Percentiles rank a stretch among this genome's conserved stretches.
phyloP scores from a whole-genome alignment of 2,888 invertebrate species.

The Scelioninae gen. 1 region DNA sequence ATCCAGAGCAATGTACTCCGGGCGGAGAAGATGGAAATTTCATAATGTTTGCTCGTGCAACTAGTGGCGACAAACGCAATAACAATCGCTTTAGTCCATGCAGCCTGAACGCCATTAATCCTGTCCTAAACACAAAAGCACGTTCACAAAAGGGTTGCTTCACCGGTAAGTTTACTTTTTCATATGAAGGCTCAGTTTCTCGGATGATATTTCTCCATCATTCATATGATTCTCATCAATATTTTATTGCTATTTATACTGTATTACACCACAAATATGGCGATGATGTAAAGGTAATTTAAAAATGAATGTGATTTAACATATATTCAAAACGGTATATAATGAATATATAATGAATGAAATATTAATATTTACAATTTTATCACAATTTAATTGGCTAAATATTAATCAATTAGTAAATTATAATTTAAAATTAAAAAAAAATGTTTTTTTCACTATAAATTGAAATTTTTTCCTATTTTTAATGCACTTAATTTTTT shows the following conservation, averaged over 20 bases:
- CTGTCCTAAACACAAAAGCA: constrained; percentile 96
- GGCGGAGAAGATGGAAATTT: constrained; percentile 98
- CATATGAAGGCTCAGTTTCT: constrained; percentile 21
- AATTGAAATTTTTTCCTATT: too few relatives aligned
- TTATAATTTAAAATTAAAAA: too few relatives aligned
- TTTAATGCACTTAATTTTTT: too few relatives aligned
- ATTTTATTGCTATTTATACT: background rate
- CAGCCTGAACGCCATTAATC: constrained; percentile 95
- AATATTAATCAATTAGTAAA: too few relatives aligned
- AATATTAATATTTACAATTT: too few relatives aligned
- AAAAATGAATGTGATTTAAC: background rate
- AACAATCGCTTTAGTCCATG: constrained; percentile 97
- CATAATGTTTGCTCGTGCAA: constrained; percentile 99
- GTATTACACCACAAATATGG: background rate
- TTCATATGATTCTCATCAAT: background rate
- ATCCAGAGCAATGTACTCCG: constrained; percentile 96
- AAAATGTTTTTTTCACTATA: too few relatives aligned
- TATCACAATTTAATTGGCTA: too few relatives aligned
- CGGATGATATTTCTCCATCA: background rate
- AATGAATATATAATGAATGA: too few relatives aligned
- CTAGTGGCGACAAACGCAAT: constrained; percentile 98
- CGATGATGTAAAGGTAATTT: background rate
- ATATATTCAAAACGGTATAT: too few relatives aligned
- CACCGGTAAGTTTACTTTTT: constrained; percentile 87
- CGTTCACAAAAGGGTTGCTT: constrained; percentile 96